Evolutionary conservation across 2,888 invertebrate species (phyloP).

Genomic region (Netelia melanura): DNA sequence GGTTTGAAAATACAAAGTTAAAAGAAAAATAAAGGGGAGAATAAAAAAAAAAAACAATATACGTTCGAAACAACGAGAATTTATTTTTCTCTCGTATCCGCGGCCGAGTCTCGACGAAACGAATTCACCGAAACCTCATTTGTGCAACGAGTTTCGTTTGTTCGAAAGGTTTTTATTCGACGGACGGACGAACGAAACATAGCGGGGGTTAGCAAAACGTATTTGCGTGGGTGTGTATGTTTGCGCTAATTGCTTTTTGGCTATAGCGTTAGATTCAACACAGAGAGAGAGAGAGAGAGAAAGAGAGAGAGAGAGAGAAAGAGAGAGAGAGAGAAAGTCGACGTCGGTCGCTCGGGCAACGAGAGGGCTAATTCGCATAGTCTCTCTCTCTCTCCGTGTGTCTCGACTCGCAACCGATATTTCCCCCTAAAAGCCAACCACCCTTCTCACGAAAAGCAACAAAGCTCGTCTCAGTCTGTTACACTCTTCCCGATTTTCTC

Average conservation of each 20-base stretch:
- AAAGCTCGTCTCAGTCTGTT: conserved; percentile 3
- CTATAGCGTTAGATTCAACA: conserved; percentile 20
- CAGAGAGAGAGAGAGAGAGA: not conserved
- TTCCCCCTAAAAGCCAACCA: not conserved
- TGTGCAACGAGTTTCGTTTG: conserved; percentile 9
- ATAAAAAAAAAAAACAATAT: not conserved
- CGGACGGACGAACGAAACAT: not conserved
- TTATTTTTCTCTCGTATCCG: not conserved
- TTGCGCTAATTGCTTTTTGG: conserved; percentile 48
- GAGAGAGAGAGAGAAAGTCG: not conserved
- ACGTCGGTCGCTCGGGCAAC: conserved; percentile 61
- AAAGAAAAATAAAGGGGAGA: too few species aligned
- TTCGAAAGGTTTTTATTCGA: conserved; percentile 5
- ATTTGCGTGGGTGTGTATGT: not conserved
- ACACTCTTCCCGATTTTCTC: not conserved
- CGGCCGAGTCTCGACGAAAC: conserved; percentile 28
- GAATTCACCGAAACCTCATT: conserved; percentile 14
- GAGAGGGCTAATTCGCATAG: conserved; percentile 45
- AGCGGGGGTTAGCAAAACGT: not conserved
- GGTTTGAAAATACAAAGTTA: too few species aligned
- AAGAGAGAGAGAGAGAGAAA: too few species aligned
- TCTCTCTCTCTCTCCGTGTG: conserved; percentile 15
- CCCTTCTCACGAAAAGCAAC: conserved; percentile 6
- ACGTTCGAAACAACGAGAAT: not conserved
- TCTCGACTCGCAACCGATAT: conserved; percentile 25